A percentile compares a stretch with the other conserved stretches of the same genome.
phyloP scores from a whole-genome alignment of 2,113 vertebrate genomes.

The Microcebus jonahi region DNA sequence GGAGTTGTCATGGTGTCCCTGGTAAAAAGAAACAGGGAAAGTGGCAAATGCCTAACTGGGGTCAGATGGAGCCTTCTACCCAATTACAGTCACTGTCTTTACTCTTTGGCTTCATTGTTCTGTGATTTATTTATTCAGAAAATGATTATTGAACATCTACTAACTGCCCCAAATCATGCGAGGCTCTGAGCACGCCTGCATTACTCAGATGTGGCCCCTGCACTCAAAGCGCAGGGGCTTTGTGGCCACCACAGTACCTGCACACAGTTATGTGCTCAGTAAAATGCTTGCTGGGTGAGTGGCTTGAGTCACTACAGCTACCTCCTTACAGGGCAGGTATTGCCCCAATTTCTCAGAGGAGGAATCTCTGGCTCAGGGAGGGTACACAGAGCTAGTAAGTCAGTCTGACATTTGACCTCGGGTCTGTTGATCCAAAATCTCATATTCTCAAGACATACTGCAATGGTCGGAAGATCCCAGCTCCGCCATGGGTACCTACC shows the following conservation, averaged over 20 bases:
- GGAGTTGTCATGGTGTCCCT: rapidly evolving
- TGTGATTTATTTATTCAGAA: not conserved
- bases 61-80: not conserved
- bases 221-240: not conserved
- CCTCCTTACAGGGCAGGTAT: not conserved
- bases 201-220: not conserved
- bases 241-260: not conserved
- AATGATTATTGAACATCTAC: not conserved
- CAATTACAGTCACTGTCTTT: rapidly evolving
- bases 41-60: rapidly evolving
- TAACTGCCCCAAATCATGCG: not conserved
- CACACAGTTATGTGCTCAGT: not conserved
- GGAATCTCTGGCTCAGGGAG: not conserved
- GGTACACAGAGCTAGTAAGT: not conserved
- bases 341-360: not conserved
- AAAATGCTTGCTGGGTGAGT: rapidly evolving
- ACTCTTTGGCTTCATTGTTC: not conserved
- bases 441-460: not conserved
- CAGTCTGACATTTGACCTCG: not conserved
- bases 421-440: not conserved
- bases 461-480: not conserved
- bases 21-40: not conserved
- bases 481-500: rapidly evolving
- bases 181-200: not conserved
- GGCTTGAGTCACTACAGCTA: rapidly evolving